Base-by-base conservation (phyloP, 1,140 invertebrate genomes). In the Conus ventricosus region DNA sequence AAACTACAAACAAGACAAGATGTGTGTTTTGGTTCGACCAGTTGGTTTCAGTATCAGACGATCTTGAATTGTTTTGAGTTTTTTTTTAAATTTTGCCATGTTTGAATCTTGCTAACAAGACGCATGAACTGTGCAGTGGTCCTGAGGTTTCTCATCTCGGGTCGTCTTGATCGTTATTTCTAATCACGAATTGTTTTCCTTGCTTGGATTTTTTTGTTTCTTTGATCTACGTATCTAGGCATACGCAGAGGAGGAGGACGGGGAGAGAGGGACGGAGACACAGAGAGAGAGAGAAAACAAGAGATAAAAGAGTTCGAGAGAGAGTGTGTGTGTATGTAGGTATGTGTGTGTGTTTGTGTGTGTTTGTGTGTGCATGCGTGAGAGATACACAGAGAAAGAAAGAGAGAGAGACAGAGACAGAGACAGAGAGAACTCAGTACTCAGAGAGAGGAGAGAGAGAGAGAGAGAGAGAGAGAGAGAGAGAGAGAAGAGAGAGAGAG, bases 401-500 rank as follows among this genome's bases (percentile, higher is more conserved):
- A 76, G 71, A 76, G 71, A 76, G 71, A 76, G 71, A 76, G 71
- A 76, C 20, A 23, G 71, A 76, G 4, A 76, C 4, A 76, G 71
- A 76, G 71, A 76, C 4, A 76, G 71, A 76, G 13, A 20, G 13
- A 23, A 76, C 71, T 76, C 71, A 76, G 71, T 1, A 76, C 71
- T 76, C 71, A 76, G 71, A 76, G 13, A 20, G 13, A 76, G 71
- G 71, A 76, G 71, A 76, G 20, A 76, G 71, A 76, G 71, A 76
- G 71, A 76, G 71, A 76, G 71, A 76, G 71, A 76, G 71, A 76
- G 71, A 76, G 71, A 76, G 71, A 76, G 71, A 76, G 71, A 76
- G 71, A 76, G 71, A 76, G 71, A 76, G 71, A 76, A 39, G 39
- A 39, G 39, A 39, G 39, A 39, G 39, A 39, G 39, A 39, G 39